phyloP scores from a whole-genome alignment of 2,888 invertebrate genomes.

The Drosophila demipolita region DNA sequence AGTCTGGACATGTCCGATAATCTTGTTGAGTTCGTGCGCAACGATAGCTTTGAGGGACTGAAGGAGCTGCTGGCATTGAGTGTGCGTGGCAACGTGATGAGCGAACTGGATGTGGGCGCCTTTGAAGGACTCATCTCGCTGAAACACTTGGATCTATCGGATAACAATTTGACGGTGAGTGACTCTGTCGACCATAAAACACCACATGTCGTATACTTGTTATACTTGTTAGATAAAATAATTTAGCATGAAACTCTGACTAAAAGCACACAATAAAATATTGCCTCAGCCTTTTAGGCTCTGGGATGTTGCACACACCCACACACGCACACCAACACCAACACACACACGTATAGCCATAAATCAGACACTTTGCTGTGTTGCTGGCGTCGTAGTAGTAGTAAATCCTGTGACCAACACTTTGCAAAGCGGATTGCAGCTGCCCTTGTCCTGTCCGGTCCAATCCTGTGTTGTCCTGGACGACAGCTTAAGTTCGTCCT shows the following conservation, averaged over 20 bases:
- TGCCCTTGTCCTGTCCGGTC: constrained; percentile 32
- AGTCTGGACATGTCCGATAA: constrained; percentile 92
- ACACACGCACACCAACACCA: not conserved
- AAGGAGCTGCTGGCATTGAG: constrained; percentile 90
- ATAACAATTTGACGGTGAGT: constrained; percentile 91
- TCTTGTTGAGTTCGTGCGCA: constrained; percentile 90
- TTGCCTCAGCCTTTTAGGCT: constrained; percentile 43
- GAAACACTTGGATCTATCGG: constrained; percentile 90
- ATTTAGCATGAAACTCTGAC: constrained; percentile 44
- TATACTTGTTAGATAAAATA: constrained; percentile 54
- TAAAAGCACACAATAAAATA: constrained; percentile 36
- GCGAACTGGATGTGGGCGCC: constrained; percentile 89
- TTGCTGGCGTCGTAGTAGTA: constrained; percentile 33
- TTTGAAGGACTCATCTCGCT: constrained; percentile 91
- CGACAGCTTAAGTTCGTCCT: constrained; percentile 64
- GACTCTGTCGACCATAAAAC: constrained; percentile 14
- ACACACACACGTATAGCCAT: constrained; percentile 29
- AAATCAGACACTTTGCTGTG: constrained; percentile 73
- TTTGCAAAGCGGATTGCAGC: constrained; percentile 74
- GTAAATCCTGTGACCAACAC: constrained; percentile 77
- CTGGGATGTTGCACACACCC: constrained; percentile 3
- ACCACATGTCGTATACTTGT: constrained; percentile 50
- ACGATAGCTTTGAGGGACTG: constrained; percentile 90
- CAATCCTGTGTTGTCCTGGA: constrained; percentile 17
- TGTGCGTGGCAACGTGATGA: constrained; percentile 91